These are phyloP conservation scores for Lindbergichthys nudifrons DNA, from an alignment of 2,797 vertebrate species.

Conservation along the genomic window DNA sequence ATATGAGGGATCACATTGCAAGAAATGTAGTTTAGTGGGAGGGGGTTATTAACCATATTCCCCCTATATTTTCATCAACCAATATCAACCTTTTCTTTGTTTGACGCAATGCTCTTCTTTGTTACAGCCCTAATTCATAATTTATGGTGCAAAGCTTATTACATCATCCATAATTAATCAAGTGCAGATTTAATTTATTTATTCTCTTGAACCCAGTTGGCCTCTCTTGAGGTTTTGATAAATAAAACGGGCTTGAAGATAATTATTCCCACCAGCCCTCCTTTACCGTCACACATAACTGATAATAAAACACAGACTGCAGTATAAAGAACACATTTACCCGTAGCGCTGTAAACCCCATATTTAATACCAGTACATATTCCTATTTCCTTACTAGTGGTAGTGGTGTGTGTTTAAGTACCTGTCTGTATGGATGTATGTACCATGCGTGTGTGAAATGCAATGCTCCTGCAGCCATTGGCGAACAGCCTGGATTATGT, in stretches of 20 bases:
- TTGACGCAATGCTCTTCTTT: background rate
- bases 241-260: constrained; percentile 23
- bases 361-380: constrained; percentile 6
- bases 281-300: constrained; percentile 1
- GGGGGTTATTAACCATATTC: too few species aligned
- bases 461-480: constrained; percentile 21
- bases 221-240: constrained; percentile 20
- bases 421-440: background rate
- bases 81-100: background rate
- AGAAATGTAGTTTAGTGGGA: too few species aligned
- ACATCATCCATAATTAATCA: background rate
- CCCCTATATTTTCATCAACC: background rate
- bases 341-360: background rate
- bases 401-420: background rate
- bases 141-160: background rate
- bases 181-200: constrained; percentile 3
- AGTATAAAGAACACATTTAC: constrained; percentile 6
- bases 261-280: constrained; percentile 30
- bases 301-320: constrained; percentile 19
- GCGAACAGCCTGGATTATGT: constrained; percentile 43
- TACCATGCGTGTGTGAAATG: constrained; percentile 7
- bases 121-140: background rate
- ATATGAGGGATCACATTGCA: too few species aligned
- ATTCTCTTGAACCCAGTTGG: constrained; percentile 2
- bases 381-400: background rate